Percentiles rank a stretch among this genome's conserved stretches.
phyloP scores from a whole-genome alignment of 2,113 vertebrate species.

The Tragulus kanchil region DNA sequence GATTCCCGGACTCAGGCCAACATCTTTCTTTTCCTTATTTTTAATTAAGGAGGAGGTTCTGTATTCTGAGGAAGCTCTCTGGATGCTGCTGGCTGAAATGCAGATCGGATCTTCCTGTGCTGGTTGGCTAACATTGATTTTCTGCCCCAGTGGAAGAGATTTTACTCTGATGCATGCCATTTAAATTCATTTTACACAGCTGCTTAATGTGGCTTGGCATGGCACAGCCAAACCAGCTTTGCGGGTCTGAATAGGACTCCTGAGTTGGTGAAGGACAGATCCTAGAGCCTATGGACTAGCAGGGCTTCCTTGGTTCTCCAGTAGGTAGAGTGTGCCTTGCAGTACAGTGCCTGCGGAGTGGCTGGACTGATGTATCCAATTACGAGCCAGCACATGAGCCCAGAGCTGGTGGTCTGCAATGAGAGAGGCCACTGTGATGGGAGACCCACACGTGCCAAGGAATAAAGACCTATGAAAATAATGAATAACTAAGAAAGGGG shows the following conservation, averaged over 20 bases:
- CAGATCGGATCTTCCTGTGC: slow-evolving; percentile 73
- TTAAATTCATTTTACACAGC: slow-evolving; percentile 87
- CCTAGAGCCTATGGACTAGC: slow-evolving; percentile 72
- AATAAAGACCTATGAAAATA: too few relatives aligned
- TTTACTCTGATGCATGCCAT: slow-evolving; percentile 82
- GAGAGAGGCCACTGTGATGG: too few relatives aligned
- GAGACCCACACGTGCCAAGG: too few relatives aligned
- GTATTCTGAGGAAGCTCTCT: slow-evolving; percentile 53
- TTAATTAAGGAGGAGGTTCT: slow-evolving; percentile 74
- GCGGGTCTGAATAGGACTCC: slow-evolving; percentile 76
- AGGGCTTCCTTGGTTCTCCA: too few relatives aligned
- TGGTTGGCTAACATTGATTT: slow-evolving; percentile 86
- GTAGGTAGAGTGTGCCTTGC: too few relatives aligned
- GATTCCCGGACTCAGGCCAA: neutral
- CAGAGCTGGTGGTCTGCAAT: too few relatives aligned
- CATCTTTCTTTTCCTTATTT: slow-evolving; percentile 41
- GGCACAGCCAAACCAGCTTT: slow-evolving; percentile 59
- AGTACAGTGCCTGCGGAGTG: too few relatives aligned
- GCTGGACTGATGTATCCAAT: too few relatives aligned
- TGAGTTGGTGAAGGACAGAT: slow-evolving; percentile 70
- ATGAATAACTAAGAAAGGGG: too few relatives aligned
- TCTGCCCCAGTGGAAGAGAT: slow-evolving; percentile 83
- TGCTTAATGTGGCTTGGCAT: slow-evolving; percentile 85
- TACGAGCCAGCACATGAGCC: too few relatives aligned
- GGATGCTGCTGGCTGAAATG: slow-evolving; percentile 71